Base-by-base conservation (phyloP, 2,888 invertebrate species). In the Mythimna albipuncta region DNA sequence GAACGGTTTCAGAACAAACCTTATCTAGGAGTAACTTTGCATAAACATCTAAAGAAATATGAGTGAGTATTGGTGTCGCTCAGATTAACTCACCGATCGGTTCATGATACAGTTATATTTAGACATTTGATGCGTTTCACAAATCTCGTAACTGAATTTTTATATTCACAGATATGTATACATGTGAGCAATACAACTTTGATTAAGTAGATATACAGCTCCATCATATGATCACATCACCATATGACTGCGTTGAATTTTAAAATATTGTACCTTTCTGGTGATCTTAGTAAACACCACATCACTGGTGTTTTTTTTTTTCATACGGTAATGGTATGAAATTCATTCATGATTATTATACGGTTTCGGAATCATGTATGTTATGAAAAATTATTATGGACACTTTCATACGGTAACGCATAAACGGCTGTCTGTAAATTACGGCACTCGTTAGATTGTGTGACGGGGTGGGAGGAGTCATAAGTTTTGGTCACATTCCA, bases 21-120 rank as follows among this genome's bases (percentile, higher is more conserved):
- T 58, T 47, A 58, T 50, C 26, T 63, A 50, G 57, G 32, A 59
- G 58, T 26, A 57, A 64, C 13, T 57, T 72, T n/a, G 35, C 47
- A 44, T 55, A 61, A 61, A 82, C 50, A 70, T 62, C 67, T 67
- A 62, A 64, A 81, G 58, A 78, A 82, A 72, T 69, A 64, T 72
- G 58, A 64, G 58, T 47, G 55, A 64, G 58, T 41, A 66, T 70
- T 67, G 64, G 70, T 69, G 74, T 80, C 54, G 80, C 72, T 68
- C 59, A 74, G 72, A 64, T 75, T 79, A 70, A 69, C 61, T 58
- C 73, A 65, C 61, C 55, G 67, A 70, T 74, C 47, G 70, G 59
- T 83, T 74, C 66, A 59, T 41, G 64, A 69, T 68, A 79, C 67
- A 69, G 61, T 83, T 83, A 73, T 80, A 77, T 81, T 41, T 77